Conservation (phyloP, 2,888 invertebrate genomes). For the Automeris io region DNA sequence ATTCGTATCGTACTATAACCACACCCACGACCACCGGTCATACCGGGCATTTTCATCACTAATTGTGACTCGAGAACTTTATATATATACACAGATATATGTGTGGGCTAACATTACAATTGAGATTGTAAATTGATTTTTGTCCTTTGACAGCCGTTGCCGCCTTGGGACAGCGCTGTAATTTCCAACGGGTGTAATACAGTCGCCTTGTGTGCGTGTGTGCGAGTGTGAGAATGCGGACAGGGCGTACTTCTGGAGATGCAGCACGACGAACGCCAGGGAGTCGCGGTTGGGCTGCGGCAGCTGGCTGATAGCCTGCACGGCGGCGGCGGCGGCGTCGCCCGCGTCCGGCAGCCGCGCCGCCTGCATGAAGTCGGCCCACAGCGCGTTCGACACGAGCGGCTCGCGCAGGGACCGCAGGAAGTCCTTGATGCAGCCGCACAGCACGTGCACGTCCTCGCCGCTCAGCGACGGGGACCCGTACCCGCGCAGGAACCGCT, state of each 20-base stretch:
- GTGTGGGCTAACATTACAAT: too few relatives aligned
- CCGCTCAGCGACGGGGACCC: conserved; percentile 86
- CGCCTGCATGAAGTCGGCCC: conserved; percentile 88
- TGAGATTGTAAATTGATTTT: too few relatives aligned
- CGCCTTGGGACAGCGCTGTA: too few relatives aligned
- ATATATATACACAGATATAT: too few relatives aligned
- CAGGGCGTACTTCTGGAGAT: conserved; percentile 83
- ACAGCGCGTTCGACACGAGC: conserved; percentile 87
- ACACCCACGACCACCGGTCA: too few relatives aligned
- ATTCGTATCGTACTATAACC: too few relatives aligned
- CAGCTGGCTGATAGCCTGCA: conserved; percentile 87
- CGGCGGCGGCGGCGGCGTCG: conserved; percentile 80
- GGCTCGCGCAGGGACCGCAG: conserved; percentile 93
- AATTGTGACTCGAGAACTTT: too few relatives aligned
- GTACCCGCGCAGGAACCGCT: conserved; percentile 91
- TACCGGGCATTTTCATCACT: too few relatives aligned
- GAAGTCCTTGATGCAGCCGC: conserved; percentile 97
- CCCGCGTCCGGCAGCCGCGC: conserved; percentile 73
- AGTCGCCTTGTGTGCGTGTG: too few relatives aligned
- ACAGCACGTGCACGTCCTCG: conserved; percentile 91
- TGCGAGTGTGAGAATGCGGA: too few relatives aligned
- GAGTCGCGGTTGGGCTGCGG: conserved; percentile 97
- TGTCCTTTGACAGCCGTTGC: too few relatives aligned
- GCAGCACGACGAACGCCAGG: conserved; percentile 92
- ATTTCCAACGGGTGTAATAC: too few relatives aligned